A percentile compares a stretch with the other conserved stretches of the same genome.
Conservation (phyloP, 2,888 invertebrate genomes). For the Emmelina monodactyla region DNA sequence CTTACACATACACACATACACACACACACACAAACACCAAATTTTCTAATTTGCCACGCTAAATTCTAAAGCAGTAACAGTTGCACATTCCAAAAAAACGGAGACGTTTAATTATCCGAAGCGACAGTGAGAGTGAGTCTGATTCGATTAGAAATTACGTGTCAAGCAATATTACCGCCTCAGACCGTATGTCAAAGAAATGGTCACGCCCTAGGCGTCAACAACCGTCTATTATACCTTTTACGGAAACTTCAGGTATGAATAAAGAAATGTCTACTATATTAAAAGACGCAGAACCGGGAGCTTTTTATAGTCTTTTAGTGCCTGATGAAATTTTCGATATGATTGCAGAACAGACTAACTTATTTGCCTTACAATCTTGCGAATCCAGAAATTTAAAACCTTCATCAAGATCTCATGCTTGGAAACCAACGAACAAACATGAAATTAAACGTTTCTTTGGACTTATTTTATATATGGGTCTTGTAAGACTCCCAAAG, state of each 20-base stretch:
- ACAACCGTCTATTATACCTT: constrained; percentile 7
- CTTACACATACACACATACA: neutral
- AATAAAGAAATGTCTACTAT: constrained; percentile 4
- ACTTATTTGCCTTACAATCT: constrained; percentile 15
- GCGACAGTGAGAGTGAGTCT: constrained; percentile 6
- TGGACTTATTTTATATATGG: constrained; percentile 18
- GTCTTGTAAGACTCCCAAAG: constrained; percentile 16
- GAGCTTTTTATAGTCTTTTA: constrained; percentile 18
- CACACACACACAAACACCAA: too few species aligned
- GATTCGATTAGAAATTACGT: constrained; percentile 7
- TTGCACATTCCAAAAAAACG: neutral
- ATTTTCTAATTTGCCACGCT: too few species aligned
- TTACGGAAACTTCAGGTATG: constrained; percentile 7
- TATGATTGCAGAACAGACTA: constrained; percentile 21
- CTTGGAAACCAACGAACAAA: constrained; percentile 6
- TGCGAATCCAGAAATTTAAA: neutral
- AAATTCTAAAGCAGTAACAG: neutral
- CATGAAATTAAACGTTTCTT: constrained; percentile 17
- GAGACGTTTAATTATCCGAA: neutral
- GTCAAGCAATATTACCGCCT: constrained; percentile 3
- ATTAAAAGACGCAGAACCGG: constrained; percentile 6
- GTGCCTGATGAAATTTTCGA: constrained; percentile 21
- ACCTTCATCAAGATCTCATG: neutral
- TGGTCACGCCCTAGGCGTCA: constrained; percentile 4
- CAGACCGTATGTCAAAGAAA: constrained; percentile 5